Evolutionary conservation across 1,140 invertebrate species (phyloP).

Genomic region (Zelostemma sp.): DNA sequence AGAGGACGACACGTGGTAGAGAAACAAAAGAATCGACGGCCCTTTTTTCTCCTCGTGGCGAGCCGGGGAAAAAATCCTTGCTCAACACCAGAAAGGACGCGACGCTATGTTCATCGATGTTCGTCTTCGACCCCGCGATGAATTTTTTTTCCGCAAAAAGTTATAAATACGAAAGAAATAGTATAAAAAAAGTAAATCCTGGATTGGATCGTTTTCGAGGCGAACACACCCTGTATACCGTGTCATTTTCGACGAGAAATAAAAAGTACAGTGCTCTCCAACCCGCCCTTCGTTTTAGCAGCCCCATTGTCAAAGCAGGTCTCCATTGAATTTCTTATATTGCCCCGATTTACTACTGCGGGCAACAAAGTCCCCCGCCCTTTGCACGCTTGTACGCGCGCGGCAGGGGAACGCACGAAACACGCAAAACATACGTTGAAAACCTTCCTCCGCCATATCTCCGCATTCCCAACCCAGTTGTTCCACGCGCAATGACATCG

Average conservation of each 20-base stretch:
- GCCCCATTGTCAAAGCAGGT: conserved; percentile 25
- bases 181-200: background rate
- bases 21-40: conserved; percentile 26
- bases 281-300: conserved; percentile 19
- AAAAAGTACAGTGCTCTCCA: conserved; percentile 10
- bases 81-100: conserved; percentile 23
- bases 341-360: conserved; percentile 30
- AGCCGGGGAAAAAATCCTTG: no score
- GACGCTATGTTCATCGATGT: conserved; percentile 16
- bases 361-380: conserved; percentile 28
- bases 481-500: conserved; percentile 49
- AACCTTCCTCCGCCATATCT: conserved; percentile 37
- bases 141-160: no score
- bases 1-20: conserved; percentile 28
- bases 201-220: background rate
- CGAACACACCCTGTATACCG: conserved; percentile 16
- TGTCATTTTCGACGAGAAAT: conserved; percentile 30
- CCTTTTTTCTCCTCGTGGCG: conserved; percentile 21
- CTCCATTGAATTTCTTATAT: conserved; percentile 29
- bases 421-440: conserved; percentile 58
- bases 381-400: background rate
- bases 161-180: background rate
- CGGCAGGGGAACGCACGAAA: conserved; percentile 21
- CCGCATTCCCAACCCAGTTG: conserved; percentile 33
- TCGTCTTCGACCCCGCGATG: no score